phyloP scores from a whole-genome alignment of 2,888 invertebrate genomes.

The Trypoxylon attenuatum region DNA sequence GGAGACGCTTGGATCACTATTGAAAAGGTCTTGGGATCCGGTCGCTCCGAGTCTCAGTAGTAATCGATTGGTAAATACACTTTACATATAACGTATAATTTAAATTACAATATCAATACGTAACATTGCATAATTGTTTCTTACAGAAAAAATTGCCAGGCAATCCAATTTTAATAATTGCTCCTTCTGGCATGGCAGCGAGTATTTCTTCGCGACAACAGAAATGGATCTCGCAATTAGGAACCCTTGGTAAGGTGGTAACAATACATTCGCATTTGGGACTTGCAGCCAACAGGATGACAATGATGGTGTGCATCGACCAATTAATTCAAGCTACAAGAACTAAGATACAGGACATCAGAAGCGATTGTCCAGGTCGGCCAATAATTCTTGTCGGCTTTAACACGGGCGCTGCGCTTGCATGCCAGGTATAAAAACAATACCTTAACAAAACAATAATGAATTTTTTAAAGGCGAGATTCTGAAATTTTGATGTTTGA shows the following conservation, averaged over 20 bases:
- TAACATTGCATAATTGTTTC: constrained; percentile 6
- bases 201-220: constrained; percentile 78
- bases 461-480: too few relatives aligned
- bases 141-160: constrained; percentile 81
- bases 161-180: constrained; percentile 81
- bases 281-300: constrained; percentile 70
- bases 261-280: constrained; percentile 78
- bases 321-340: constrained; percentile 81
- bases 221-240: constrained; percentile 83
- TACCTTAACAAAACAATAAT: too few relatives aligned
- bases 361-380: constrained; percentile 80
- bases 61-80: constrained; percentile 78
- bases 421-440: constrained; percentile 78
- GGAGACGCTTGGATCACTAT: constrained; percentile 80
- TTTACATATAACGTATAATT: neutral
- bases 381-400: constrained; percentile 87
- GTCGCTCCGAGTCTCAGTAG: constrained; percentile 77
- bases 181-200: constrained; percentile 77
- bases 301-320: constrained; percentile 78
- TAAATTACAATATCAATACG: neutral
- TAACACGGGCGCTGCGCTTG: constrained; percentile 84
- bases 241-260: constrained; percentile 82
- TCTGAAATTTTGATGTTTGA: neutral
- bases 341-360: constrained; percentile 83
- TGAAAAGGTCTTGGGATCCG: constrained; percentile 86